These are phyloP conservation scores for Diachasma alloeum DNA, from an alignment of 1,140 invertebrate species.

Conservation along the genomic window DNA sequence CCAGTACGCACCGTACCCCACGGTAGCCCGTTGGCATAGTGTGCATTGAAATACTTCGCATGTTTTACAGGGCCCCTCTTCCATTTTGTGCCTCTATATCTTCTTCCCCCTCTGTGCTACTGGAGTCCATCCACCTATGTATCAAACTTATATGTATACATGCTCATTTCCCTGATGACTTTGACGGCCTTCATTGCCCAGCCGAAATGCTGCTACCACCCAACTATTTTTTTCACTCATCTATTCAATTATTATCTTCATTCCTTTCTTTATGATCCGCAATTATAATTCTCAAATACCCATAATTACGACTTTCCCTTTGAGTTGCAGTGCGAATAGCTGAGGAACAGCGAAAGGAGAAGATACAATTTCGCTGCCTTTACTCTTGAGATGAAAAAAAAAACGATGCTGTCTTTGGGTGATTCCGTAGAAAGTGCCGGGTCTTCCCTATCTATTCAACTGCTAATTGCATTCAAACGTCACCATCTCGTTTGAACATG, in stretches of 20 bases:
- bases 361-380: too few species aligned
- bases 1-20: constrained; percentile 22
- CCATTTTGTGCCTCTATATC: constrained; percentile 9
- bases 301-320: background rate
- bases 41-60: constrained; percentile 19
- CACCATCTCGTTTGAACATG: too few species aligned
- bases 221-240: too few species aligned
- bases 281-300: too few species aligned
- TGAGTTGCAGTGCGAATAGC: too few species aligned
- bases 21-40: constrained; percentile 16
- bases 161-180: background rate
- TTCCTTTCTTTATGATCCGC: too few species aligned
- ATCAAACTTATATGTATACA: background rate
- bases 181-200: constrained; percentile 2
- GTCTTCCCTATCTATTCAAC: background rate
- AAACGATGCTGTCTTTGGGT: too few species aligned
- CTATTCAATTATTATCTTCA: too few species aligned
- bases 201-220: too few species aligned
- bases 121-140: constrained; percentile 25
- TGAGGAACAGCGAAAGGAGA: background rate
- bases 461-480: too few species aligned
- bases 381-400: too few species aligned
- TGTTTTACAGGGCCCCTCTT: constrained; percentile 15
- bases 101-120: background rate
- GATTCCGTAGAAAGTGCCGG: background rate